phyloP scores from a whole-genome alignment of 1,140 invertebrate species.

The Campoletis sonorensis region DNA sequence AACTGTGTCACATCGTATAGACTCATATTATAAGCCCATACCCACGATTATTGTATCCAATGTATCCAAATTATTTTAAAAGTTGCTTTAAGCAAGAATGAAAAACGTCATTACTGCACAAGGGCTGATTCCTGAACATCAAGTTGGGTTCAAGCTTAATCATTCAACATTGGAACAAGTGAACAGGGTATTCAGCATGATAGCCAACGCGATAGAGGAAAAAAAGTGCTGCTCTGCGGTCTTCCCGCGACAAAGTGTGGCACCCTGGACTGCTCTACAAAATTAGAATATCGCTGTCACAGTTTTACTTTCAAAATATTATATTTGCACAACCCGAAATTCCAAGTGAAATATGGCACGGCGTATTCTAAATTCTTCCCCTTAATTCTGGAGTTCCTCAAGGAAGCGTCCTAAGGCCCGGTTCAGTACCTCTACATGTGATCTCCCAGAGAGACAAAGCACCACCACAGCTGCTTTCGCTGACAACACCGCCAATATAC shows the following conservation, averaged over 20 bases:
- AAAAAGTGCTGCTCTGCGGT: conserved; percentile 43
- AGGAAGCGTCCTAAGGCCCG: conserved; percentile 56
- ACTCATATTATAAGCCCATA: conserved; percentile 66
- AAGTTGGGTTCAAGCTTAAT: conserved; percentile 64
- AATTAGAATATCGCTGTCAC: neutral
- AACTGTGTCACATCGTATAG: conserved; percentile 59
- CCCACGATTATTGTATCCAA: too few species aligned
- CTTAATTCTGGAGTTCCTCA: conserved; percentile 52
- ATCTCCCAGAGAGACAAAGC: conserved; percentile 51
- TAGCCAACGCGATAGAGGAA: conserved; percentile 46
- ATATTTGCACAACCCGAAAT: conserved; percentile 30
- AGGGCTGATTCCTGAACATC: conserved; percentile 60
- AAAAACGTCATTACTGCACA: conserved; percentile 48
- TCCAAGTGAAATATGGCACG: conserved; percentile 9
- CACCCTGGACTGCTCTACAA: conserved; percentile 9
- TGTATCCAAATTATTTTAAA: conserved; percentile 64
- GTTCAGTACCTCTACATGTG: conserved; percentile 58
- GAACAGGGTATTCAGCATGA: conserved; percentile 37
- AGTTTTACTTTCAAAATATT: conserved; percentile 33
- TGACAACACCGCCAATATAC: conserved; percentile 59
- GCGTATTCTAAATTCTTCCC: conserved; percentile 6
- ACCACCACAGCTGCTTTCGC: conserved; percentile 58
- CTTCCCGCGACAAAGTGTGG: conserved; percentile 45
- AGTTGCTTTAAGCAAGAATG: conserved; percentile 60
- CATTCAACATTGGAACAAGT: conserved; percentile 63